phyloP scores from a whole-genome alignment of 2,113 vertebrate species.

The Mixornis gularis region DNA sequence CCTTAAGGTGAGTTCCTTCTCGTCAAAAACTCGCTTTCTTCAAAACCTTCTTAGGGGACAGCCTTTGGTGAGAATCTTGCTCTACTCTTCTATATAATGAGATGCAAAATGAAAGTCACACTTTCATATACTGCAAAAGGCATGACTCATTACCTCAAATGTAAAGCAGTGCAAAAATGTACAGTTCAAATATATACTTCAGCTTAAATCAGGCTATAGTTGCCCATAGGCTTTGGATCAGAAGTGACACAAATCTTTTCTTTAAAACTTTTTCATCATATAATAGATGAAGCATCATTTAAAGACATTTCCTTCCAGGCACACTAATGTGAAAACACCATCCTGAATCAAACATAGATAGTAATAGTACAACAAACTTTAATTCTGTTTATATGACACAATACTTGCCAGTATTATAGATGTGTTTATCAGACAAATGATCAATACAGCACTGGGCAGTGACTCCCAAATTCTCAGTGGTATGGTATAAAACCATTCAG shows the following conservation, averaged over 20 bases:
- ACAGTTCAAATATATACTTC: neutral
- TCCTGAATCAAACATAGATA: neutral
- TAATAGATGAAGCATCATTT: neutral
- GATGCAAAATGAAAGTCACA: neutral
- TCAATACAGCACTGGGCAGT: neutral
- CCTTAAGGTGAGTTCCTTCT: neutral
- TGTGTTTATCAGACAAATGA: neutral
- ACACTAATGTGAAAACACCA: neutral
- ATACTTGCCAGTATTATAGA: neutral
- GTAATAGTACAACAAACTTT: neutral
- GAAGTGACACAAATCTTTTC: neutral
- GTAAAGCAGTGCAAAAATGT: neutral
- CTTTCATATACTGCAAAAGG: neutral
- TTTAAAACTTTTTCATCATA: neutral
- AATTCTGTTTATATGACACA: neutral
- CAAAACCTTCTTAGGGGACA: neutral
- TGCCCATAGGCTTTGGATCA: neutral
- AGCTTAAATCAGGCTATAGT: neutral
- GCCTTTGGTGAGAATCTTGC: neutral
- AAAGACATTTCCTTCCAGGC: neutral
- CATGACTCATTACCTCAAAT: neutral
- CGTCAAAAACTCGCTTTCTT: neutral
- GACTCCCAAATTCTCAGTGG: neutral
- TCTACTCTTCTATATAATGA: neutral
- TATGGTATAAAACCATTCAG: neutral